Evolutionary conservation across 2,797 vertebrate genomes (phyloP).

Genomic region (Ispidina picta): DNA sequence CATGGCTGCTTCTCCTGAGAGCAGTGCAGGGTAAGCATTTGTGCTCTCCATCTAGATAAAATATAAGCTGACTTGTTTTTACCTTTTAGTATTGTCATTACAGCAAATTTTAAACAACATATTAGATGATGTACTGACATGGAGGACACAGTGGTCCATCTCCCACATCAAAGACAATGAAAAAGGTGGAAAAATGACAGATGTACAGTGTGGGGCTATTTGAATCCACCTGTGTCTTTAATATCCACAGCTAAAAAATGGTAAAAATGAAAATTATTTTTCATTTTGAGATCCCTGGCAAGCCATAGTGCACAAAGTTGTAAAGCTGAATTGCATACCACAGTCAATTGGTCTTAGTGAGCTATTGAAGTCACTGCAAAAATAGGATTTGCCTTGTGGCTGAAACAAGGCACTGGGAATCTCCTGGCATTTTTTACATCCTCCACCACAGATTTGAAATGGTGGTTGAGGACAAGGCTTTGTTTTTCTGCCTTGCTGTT

Average conservation of each 20-base stretch:
- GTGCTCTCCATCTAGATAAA: not conserved
- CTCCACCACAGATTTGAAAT: not conserved
- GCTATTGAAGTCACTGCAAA: not conserved
- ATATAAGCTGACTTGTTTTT: not conserved
- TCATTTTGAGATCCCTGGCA: not conserved
- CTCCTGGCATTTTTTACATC: not conserved
- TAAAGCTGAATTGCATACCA: not conserved
- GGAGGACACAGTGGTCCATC: not conserved
- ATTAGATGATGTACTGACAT: not conserved
- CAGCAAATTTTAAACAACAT: not conserved
- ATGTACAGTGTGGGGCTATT: not conserved
- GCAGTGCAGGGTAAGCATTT: not conserved
- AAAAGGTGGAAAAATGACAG: not conserved
- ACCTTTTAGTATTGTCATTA: not conserved
- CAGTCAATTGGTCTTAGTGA: not conserved
- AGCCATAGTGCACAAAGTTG: not conserved
- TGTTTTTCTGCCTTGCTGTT: not conserved
- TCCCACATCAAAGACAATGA: not conserved
- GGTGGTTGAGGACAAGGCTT: not conserved
- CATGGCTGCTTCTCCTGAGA: not conserved
- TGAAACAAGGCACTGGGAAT: not conserved
- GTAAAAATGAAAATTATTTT: not conserved
- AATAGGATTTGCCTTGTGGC: not conserved
- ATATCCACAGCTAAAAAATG: not conserved
- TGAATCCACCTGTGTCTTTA: not conserved